A percentile compares a stretch with the other conserved stretches of the same genome.
These are phyloP conservation scores for Orchesella cincta DNA, from an alignment of 1,140 invertebrate genomes.

Conservation along the genomic window DNA sequence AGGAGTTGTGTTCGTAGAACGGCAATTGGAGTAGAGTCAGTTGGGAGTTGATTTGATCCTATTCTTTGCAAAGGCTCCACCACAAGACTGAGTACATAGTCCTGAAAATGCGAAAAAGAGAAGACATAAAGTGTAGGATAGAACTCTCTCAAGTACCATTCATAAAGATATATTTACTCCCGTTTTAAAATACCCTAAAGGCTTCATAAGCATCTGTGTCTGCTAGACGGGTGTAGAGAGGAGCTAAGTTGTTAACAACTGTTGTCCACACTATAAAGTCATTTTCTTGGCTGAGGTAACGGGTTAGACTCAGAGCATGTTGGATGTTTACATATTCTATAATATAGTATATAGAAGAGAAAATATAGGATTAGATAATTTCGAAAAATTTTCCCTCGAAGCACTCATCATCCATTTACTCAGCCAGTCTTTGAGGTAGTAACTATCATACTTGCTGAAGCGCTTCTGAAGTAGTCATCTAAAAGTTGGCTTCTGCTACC, in stretches of 20 bases:
- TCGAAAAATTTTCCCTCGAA: too few species aligned
- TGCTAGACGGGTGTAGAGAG: constrained; percentile 1
- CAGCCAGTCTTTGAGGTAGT: not conserved
- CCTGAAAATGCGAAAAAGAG: not conserved
- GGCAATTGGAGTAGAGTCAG: constrained; percentile 8
- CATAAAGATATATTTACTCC: not conserved
- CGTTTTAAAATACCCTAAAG: not conserved
- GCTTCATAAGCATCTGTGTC: not conserved
- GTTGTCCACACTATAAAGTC: constrained; percentile 32
- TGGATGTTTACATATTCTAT: constrained; percentile 29
- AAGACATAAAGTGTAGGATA: too few species aligned
- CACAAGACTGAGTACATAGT: not conserved
- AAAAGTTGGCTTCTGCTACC: constrained; percentile 84
- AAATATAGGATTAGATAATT: too few species aligned
- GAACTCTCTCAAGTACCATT: not conserved
- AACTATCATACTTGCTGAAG: constrained; percentile 30
- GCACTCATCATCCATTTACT: too few species aligned
- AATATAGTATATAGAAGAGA: not conserved
- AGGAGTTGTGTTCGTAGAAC: constrained; percentile 32
- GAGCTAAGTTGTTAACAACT: not conserved
- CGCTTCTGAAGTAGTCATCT: constrained; percentile 65
- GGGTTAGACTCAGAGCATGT: constrained; percentile 31
- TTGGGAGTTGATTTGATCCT: constrained; percentile 18
- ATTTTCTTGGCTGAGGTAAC: constrained; percentile 29
- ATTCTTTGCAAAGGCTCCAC: constrained; percentile 32